Percentiles rank a stretch among this genome's conserved stretches.
These are phyloP conservation scores for Sphaeramia orbicularis DNA, from an alignment of 2,797 vertebrate species.

Conservation along the genomic window DNA sequence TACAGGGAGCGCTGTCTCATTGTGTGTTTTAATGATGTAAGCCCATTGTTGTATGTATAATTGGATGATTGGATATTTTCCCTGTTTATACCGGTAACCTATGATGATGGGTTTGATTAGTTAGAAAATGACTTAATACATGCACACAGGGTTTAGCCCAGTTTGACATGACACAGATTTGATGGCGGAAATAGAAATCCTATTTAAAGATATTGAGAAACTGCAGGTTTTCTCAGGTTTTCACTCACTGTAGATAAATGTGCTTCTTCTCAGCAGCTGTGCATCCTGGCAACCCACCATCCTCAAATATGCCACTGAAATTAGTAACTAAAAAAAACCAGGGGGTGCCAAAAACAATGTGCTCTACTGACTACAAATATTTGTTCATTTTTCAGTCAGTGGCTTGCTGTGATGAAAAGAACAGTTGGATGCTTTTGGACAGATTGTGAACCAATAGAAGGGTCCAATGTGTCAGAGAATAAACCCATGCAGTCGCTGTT, in stretches of 20 bases:
- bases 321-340: no score
- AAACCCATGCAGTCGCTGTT: not conserved
- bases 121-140: not conserved
- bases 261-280: not conserved
- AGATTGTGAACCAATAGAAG: not conserved
- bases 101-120: no score
- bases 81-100: not conserved
- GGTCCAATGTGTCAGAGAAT: not conserved
- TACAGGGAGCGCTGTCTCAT: not conserved
- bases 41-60: no score
- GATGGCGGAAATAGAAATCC: not conserved
- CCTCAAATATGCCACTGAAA: no score
- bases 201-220: not conserved
- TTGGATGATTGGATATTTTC: no score
- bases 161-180: not conserved
- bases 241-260: not conserved
- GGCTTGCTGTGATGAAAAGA: no score
- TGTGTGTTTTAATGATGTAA: not conserved
- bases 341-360: no score
- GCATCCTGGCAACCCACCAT: not conserved
- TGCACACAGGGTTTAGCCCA: not conserved
- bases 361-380: no score
- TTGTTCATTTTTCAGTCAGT: no score
- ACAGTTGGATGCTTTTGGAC: no score
- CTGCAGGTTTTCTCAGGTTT: not conserved